These are phyloP conservation scores for Naja naja DNA, from an alignment of 2,113 vertebrate species.

Conservation along the genomic window DNA sequence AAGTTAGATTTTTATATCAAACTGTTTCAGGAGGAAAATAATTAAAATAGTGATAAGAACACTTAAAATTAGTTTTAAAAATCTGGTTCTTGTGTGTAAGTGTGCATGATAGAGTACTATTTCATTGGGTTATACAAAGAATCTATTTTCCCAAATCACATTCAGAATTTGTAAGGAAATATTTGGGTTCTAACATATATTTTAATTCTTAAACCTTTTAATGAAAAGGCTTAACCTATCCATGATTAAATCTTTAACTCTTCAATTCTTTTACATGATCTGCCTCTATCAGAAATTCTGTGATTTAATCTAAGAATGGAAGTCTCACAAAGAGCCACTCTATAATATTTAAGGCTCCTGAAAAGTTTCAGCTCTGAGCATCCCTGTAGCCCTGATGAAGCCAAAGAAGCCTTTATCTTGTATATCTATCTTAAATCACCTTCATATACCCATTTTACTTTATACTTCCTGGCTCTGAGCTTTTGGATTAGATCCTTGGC, in stretches of 20 bases:
- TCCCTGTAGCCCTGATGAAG: neutral
- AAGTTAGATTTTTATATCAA: slow-evolving; percentile 44
- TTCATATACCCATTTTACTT: neutral
- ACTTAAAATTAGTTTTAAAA: neutral
- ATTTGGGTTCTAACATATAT: neutral
- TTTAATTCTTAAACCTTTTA: neutral
- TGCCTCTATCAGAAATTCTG: neutral
- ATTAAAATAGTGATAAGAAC: neutral
- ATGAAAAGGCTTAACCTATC: neutral
- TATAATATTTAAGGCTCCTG: neutral
- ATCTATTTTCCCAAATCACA: neutral
- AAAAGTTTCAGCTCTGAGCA: neutral
- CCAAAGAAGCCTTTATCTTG: neutral
- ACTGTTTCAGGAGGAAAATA: neutral
- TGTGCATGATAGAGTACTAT: neutral
- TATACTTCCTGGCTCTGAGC: neutral
- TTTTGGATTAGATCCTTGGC: neutral
- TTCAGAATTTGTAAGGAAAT: neutral
- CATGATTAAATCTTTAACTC: neutral
- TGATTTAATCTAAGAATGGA: neutral
- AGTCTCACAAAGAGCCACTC: neutral
- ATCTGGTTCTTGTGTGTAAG: neutral
- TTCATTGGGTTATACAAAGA: neutral
- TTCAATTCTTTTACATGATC: neutral
- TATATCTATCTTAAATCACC: neutral